Conservation (phyloP, 2,888 invertebrate genomes). For the Pollenia angustigena region DNA sequence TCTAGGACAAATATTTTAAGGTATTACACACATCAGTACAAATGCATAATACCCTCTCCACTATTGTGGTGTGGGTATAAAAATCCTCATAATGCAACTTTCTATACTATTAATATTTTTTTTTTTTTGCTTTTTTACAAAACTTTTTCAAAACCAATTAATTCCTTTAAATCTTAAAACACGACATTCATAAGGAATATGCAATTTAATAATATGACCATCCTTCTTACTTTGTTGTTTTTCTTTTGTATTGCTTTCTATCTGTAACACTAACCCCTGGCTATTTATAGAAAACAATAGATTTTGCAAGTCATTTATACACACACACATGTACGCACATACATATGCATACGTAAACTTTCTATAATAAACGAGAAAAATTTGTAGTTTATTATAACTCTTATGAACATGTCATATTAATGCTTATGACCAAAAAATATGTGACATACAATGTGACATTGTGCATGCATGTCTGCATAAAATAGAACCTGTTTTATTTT, state of each 20-base stretch:
- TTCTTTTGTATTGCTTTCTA: neutral
- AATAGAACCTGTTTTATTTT: constrained; percentile 32
- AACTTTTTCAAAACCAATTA: neutral
- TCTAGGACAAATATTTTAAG: no score
- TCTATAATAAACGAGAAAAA: constrained; percentile 25
- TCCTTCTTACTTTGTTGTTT: neutral
- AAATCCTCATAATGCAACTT: no score
- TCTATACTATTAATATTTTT: no score
- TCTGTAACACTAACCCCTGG: constrained; percentile 37
- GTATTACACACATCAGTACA: no score
- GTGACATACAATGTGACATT: constrained; percentile 53
- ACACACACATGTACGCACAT: neutral
- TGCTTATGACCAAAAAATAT: constrained; percentile 62
- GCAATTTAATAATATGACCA: constrained; percentile 39
- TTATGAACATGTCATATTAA: constrained; percentile 67
- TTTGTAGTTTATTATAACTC: constrained; percentile 56
- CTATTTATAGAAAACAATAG: constrained; percentile 46
- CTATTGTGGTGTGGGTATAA: no score
- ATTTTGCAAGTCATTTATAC: constrained; percentile 29
- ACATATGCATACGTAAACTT: neutral
- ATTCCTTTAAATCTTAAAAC: neutral
- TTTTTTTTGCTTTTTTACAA: no score
- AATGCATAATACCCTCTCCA: no score
- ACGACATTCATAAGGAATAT: neutral
- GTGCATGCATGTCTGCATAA: constrained; percentile 21